A percentile compares a stretch with the other conserved stretches of the same genome.
Evolutionary conservation across 2,797 vertebrate genomes (phyloP).

Genomic region (Myoxocephalus aenaeus): DNA sequence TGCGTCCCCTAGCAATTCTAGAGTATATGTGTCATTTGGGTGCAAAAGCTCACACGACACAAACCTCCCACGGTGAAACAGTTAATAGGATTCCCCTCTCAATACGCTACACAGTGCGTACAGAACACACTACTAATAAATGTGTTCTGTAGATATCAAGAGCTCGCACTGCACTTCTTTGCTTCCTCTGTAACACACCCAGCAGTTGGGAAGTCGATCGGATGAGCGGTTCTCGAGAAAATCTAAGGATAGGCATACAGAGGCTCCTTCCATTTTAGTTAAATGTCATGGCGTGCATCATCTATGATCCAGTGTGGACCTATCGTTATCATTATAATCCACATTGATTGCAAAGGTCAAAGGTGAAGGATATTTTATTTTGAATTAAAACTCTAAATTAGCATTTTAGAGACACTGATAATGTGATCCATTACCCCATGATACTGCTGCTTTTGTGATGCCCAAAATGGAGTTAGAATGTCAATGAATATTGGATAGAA

Average conservation of each 20-base stretch:
- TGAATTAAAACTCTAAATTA: slow-evolving; percentile 3
- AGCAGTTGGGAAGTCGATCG: background rate
- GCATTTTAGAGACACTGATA: background rate
- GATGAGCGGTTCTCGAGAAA: background rate
- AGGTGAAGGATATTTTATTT: background rate
- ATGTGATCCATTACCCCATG: background rate
- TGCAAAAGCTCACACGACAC: background rate
- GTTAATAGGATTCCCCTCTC: background rate
- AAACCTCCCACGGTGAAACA: background rate
- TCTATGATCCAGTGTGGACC: background rate
- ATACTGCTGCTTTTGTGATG: slow-evolving; percentile 5
- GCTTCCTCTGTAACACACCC: background rate
- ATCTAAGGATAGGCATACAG: background rate
- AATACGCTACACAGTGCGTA: background rate
- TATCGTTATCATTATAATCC: slow-evolving; percentile 13
- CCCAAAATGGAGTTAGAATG: background rate
- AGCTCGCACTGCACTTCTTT: background rate
- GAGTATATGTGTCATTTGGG: background rate
- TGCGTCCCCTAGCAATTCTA: background rate
- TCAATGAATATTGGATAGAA: slow-evolving; percentile 5
- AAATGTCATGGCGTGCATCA: background rate
- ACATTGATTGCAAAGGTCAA: background rate
- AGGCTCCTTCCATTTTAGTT: background rate
- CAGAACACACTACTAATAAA: background rate
- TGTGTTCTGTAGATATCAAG: background rate